Percentiles rank a stretch among this genome's conserved stretches.
Conservation (phyloP, 2,797 vertebrate genomes). For the Cyclopterus lumpus region DNA sequence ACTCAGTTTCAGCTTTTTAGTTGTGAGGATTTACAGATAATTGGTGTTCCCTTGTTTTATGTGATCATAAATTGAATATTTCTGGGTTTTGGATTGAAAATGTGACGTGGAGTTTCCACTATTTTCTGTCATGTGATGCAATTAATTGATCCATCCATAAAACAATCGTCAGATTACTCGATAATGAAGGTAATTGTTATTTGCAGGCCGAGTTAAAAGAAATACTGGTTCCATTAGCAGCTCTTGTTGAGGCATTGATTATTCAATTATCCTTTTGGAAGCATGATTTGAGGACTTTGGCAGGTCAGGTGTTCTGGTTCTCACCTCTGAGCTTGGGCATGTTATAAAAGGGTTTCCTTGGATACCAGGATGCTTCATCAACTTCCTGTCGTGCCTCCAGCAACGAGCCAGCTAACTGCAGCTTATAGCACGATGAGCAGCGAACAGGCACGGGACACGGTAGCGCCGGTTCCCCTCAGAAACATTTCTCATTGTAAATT, state of each 20-base stretch:
- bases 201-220: background rate
- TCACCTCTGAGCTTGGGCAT: background rate
- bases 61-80: too few relatives aligned
- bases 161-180: background rate
- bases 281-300: background rate
- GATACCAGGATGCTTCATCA: background rate
- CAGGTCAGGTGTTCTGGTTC: background rate
- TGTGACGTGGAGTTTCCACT: background rate
- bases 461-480: background rate
- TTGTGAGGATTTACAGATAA: too few relatives aligned
- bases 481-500: background rate
- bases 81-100: background rate
- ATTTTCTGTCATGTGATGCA: background rate
- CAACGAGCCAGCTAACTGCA: background rate
- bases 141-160: too few relatives aligned
- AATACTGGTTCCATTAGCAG: background rate
- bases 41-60: too few relatives aligned
- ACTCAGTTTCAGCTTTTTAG: too few relatives aligned
- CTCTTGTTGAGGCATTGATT: background rate
- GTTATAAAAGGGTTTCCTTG: background rate
- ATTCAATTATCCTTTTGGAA: background rate
- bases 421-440: background rate
- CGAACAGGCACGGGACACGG: background rate
- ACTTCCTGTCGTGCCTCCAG: background rate
- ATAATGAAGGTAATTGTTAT: constrained; percentile 1